These are phyloP conservation scores for Nematopogon swammerdamellus DNA, from an alignment of 2,888 invertebrate genomes.

Conservation along the genomic window DNA sequence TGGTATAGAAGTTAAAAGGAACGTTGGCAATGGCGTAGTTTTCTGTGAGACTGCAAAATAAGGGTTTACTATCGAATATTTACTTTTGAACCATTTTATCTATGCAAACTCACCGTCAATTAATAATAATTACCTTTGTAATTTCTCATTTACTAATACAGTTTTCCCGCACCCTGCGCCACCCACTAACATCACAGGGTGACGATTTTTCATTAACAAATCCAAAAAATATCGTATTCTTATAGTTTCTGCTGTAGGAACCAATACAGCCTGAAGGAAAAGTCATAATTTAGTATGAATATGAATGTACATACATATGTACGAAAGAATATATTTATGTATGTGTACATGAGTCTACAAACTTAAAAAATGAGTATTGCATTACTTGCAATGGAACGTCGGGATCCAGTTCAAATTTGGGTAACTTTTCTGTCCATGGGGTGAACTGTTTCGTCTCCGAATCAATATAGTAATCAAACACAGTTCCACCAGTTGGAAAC, in stretches of 20 bases:
- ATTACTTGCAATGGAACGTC: constrained; percentile 84
- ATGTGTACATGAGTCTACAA: too few species aligned
- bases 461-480: constrained; percentile 94
- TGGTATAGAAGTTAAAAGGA: constrained; percentile 95
- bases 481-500: constrained; percentile 87
- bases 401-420: constrained; percentile 87
- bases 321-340: too few species aligned
- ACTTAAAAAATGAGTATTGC: too few species aligned
- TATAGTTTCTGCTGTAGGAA: constrained; percentile 92
- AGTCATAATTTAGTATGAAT: constrained; percentile 6
- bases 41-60: constrained; percentile 66
- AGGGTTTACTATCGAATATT: too few species aligned
- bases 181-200: constrained; percentile 94
- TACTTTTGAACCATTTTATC: too few species aligned
- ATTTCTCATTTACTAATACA: constrained; percentile 70
- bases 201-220: constrained; percentile 79
- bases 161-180: constrained; percentile 94
- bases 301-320: too few species aligned
- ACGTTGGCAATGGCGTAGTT: constrained; percentile 88
- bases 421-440: constrained; percentile 86
- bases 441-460: constrained; percentile 85
- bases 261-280: constrained; percentile 72
- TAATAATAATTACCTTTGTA: constrained; percentile 42
- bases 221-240: constrained; percentile 87
- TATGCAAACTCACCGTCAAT: too few species aligned